phyloP scores from a whole-genome alignment of 2,113 vertebrate species.

The Saguinus imperator region DNA sequence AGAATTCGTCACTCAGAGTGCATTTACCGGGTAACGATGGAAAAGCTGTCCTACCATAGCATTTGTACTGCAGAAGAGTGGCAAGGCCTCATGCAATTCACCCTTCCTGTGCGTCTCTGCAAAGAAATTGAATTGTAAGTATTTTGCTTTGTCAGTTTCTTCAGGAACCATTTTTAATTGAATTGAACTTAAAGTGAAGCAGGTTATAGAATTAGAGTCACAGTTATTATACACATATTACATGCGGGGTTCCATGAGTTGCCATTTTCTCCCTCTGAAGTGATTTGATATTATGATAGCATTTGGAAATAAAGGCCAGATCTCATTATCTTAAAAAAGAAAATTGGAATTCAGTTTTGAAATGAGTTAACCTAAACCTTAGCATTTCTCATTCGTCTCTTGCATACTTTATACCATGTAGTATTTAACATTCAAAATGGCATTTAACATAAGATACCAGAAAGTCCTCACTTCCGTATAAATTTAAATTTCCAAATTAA shows the following conservation, averaged over 20 bases:
- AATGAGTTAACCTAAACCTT: neutral
- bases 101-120: constrained; percentile 90
- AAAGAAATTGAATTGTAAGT: constrained; percentile 95
- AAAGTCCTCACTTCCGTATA: neutral
- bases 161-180: too few species aligned
- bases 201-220: too few species aligned
- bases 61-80: constrained; percentile 97
- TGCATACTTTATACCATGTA: neutral
- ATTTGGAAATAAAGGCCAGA: neutral
- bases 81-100: constrained; percentile 93
- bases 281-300: neutral
- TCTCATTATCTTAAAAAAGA: neutral
- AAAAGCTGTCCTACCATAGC: constrained; percentile 98
- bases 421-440: neutral
- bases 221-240: rapidly evolving
- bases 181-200: rapidly evolving
- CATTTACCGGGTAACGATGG: constrained; percentile 99
- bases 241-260: rapidly evolving
- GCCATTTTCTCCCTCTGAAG: neutral
- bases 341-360: neutral
- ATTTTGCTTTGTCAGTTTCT: neutral
- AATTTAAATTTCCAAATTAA: neutral
- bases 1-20: constrained; percentile 98
- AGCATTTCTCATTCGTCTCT: neutral
- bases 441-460: neutral